Conservation (phyloP, 2,797 vertebrate genomes). For the Delichon dasypus region DNA sequence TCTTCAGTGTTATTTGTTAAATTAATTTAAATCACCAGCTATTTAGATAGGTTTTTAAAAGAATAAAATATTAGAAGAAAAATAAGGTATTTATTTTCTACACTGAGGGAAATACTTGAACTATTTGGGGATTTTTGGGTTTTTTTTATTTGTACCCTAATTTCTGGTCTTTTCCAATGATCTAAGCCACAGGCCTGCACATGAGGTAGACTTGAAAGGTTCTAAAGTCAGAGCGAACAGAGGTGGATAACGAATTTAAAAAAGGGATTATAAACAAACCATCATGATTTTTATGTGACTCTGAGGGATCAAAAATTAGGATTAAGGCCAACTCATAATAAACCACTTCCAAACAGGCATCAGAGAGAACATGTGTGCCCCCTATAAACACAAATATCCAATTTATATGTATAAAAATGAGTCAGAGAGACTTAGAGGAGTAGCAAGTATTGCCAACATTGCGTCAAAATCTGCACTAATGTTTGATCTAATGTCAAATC, state of each 20-base stretch:
- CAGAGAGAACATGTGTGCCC: background rate
- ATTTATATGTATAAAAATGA: conserved; percentile 4
- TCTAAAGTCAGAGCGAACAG: background rate
- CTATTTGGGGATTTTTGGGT: background rate
- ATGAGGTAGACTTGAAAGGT: background rate
- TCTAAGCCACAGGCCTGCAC: background rate
- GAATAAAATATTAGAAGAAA: background rate
- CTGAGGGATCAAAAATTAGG: background rate
- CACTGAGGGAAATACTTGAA: background rate
- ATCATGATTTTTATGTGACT: background rate
- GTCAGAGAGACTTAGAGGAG: background rate
- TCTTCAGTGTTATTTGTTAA: background rate
- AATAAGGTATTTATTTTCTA: background rate
- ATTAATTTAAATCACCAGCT: background rate
- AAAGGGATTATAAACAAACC: background rate
- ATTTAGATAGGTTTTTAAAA: background rate
- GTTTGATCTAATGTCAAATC: background rate
- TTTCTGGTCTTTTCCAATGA: background rate
- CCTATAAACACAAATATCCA: conserved; percentile 12
- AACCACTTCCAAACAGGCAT: background rate
- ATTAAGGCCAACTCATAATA: background rate
- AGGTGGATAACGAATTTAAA: background rate
- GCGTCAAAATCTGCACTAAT: background rate
- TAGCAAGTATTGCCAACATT: background rate
- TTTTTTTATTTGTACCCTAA: background rate